Percentiles rank a stretch among this genome's conserved stretches.
Evolutionary conservation across 2,888 invertebrate species (phyloP).

Genomic region (Patella caerulea): DNA sequence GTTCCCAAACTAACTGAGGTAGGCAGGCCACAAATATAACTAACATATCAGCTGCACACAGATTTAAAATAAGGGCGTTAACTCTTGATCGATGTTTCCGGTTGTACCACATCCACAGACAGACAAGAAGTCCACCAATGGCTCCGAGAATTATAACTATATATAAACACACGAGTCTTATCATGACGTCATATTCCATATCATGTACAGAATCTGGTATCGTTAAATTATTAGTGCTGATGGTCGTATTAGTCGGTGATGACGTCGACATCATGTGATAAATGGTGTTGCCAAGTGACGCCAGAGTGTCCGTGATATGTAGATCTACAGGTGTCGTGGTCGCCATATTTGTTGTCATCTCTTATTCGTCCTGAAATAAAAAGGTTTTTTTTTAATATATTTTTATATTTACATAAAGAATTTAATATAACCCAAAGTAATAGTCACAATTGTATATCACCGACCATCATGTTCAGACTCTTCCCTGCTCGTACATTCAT

Average conservation of each 20-base stretch:
- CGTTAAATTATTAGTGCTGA: slow-evolving; percentile 14
- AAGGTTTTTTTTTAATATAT: too few species aligned
- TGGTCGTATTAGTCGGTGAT: neutral
- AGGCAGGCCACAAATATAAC: slow-evolving; percentile 66
- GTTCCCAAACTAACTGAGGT: slow-evolving; percentile 68
- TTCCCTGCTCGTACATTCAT: too few species aligned
- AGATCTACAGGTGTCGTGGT: too few species aligned
- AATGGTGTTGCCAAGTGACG: too few species aligned
- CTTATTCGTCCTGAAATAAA: too few species aligned
- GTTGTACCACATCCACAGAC: slow-evolving; percentile 65
- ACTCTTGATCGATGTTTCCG: slow-evolving; percentile 58
- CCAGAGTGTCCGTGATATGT: too few species aligned
- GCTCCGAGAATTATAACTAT: slow-evolving; percentile 58
- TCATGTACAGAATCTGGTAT: slow-evolving; percentile 53
- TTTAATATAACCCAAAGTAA: too few species aligned
- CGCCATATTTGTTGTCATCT: too few species aligned
- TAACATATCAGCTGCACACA: slow-evolving; percentile 67
- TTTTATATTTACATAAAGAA: too few species aligned
- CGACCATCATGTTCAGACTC: too few species aligned
- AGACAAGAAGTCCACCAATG: slow-evolving; percentile 61
- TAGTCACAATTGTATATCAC: too few species aligned
- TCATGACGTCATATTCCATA: slow-evolving; percentile 52
- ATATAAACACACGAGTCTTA: slow-evolving; percentile 57
- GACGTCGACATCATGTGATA: too few species aligned
- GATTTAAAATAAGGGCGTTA: slow-evolving; percentile 67